Conservation (phyloP, 2,113 vertebrate species). For the Tragelaphus strepsiceros region DNA sequence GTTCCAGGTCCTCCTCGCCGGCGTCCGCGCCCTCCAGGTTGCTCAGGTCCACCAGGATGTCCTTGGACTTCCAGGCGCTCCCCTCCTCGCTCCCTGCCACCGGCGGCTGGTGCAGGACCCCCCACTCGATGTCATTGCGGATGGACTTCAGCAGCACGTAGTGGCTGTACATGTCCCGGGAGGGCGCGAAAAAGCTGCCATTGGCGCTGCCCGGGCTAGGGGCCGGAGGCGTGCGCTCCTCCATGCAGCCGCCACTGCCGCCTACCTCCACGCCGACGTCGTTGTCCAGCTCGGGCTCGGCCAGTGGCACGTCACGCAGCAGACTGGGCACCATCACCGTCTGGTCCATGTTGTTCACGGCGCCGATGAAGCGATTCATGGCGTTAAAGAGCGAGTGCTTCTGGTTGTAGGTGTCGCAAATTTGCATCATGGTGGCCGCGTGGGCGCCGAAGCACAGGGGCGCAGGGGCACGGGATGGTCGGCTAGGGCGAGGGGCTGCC, state of each 20-base stretch:
- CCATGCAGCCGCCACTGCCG: constrained; percentile 60
- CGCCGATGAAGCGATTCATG: constrained; percentile 94
- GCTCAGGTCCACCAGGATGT: constrained; percentile 79
- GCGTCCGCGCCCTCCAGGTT: constrained; percentile 80
- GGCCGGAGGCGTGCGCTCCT: constrained; percentile 60
- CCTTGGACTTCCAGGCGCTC: constrained; percentile 77
- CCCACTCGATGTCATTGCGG: constrained; percentile 96
- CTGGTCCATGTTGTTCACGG: constrained; percentile 97
- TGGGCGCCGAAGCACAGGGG: constrained; percentile 21
- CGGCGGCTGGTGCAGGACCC: constrained; percentile 85
- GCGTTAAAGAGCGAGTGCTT: constrained; percentile 93
- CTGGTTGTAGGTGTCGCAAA: constrained; percentile 88
- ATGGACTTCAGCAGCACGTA: constrained; percentile 96
- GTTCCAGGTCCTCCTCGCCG: constrained; percentile 90
- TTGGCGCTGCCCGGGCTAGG: constrained; percentile 68
- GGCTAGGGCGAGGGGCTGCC: neutral
- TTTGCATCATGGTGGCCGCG: constrained; percentile 87
- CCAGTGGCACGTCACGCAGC: constrained; percentile 92
- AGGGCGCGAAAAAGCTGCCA: constrained; percentile 76
- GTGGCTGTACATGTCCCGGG: constrained; percentile 94
- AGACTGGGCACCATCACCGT: constrained; percentile 96
- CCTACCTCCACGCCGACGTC: constrained; percentile 73
- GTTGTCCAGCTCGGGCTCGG: constrained; percentile 81
- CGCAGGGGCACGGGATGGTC: neutral
- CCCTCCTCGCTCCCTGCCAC: constrained; percentile 80